Conservation (phyloP, 2,113 vertebrate species). For the Lipophrys pholis region DNA sequence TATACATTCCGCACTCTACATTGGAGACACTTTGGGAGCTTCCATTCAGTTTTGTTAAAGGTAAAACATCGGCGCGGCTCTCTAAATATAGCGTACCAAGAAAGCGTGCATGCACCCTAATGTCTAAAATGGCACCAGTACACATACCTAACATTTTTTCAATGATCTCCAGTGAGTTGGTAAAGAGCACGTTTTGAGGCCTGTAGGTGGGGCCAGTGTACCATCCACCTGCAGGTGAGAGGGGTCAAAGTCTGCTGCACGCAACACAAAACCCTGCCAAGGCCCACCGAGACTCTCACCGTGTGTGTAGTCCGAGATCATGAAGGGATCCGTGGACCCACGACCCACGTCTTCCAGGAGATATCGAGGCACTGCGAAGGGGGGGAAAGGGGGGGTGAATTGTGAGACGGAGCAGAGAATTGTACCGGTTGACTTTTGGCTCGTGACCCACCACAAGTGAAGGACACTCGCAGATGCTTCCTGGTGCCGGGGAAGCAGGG, state of each 20-base stretch:
- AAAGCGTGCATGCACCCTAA: conserved; percentile 17
- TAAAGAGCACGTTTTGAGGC: conserved; percentile 89
- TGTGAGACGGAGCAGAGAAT: neutral
- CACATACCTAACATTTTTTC: conserved; percentile 90
- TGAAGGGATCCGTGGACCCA: conserved; percentile 87
- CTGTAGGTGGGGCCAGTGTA: conserved; percentile 91
- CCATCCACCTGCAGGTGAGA: conserved; percentile 91
- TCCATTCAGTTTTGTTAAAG: too few relatives aligned
- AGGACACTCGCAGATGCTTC: conserved; percentile 92
- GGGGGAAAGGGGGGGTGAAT: conserved; percentile 5
- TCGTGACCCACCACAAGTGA: conserved; percentile 87
- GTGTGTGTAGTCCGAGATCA: conserved; percentile 90
- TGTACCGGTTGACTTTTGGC: neutral
- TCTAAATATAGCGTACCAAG: neutral
- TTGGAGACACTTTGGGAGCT: too few relatives aligned
- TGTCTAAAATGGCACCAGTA: conserved; percentile 35
- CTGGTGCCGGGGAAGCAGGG: conserved; percentile 88
- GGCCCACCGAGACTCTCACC: conserved; percentile 76
- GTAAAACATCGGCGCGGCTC: neutral
- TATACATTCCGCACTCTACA: too few relatives aligned
- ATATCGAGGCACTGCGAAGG: conserved; percentile 86
- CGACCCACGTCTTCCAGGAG: conserved; percentile 87
- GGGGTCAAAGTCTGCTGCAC: conserved; percentile 56
- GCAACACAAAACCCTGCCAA: conserved; percentile 3
- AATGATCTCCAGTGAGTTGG: conserved; percentile 90